Conservation (phyloP, 2,888 invertebrate genomes). For the Pammene aurita region DNA sequence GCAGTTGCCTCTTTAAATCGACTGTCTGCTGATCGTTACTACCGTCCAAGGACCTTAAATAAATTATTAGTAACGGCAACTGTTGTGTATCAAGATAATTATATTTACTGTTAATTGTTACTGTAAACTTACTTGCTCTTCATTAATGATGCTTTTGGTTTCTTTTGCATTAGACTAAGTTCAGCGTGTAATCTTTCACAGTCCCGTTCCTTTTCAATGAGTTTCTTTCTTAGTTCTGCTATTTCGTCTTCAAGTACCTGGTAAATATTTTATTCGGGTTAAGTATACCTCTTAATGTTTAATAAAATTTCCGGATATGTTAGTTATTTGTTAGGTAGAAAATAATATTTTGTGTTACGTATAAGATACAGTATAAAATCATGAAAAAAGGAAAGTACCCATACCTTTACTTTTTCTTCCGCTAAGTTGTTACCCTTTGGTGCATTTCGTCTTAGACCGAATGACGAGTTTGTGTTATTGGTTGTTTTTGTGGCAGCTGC, state of each 20-base stretch:
- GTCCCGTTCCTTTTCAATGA: slow-evolving; percentile 92
- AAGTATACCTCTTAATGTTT: too few species aligned
- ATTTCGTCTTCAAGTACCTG: slow-evolving; percentile 89
- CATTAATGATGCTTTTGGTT: slow-evolving; percentile 84
- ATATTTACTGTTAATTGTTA: too few species aligned
- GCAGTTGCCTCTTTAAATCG: slow-evolving; percentile 88
- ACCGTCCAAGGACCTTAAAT: slow-evolving; percentile 83
- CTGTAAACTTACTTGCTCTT: slow-evolving; percentile 85
- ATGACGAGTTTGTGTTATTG: slow-evolving; percentile 58
- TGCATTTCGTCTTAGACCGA: slow-evolving; percentile 62
- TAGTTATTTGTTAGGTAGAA: not conserved
- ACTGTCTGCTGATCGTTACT: slow-evolving; percentile 84
- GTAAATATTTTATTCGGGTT: slow-evolving; percentile 41
- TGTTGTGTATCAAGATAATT: too few species aligned
- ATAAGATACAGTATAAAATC: too few species aligned
- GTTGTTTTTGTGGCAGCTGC: slow-evolving; percentile 66
- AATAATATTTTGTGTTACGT: not conserved
- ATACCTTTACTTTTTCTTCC: slow-evolving; percentile 86
- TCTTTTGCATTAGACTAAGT: slow-evolving; percentile 84
- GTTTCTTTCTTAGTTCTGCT: slow-evolving; percentile 87
- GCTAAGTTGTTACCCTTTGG: slow-evolving; percentile 80
- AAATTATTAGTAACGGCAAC: slow-evolving; percentile 11
- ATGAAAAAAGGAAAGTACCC: slow-evolving; percentile 15
- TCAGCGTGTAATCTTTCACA: slow-evolving; percentile 90
- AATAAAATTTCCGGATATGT: not conserved